Evolutionary conservation across 2,888 invertebrate species (phyloP).

Genomic region (Cerastis rubricosa): DNA sequence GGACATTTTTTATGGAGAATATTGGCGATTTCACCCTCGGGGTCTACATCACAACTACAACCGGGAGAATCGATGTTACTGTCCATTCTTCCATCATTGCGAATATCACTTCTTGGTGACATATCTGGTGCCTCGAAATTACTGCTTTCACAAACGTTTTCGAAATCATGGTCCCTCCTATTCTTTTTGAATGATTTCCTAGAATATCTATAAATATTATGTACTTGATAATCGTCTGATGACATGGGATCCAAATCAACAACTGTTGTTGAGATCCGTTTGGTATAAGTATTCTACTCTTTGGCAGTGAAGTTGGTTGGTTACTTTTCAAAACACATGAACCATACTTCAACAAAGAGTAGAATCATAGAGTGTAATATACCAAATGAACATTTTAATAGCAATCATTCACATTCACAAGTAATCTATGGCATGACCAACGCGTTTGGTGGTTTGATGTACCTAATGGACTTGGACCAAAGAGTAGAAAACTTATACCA

Average conservation of each 20-base stretch:
- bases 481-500: too few relatives aligned
- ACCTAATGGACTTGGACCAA: too few relatives aligned
- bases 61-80: conserved; percentile 54
- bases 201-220: conserved; percentile 82
- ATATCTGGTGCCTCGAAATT: conserved; percentile 69
- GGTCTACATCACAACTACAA: conserved; percentile 81
- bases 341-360: too few relatives aligned
- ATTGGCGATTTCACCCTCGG: conserved; percentile 81
- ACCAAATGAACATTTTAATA: too few relatives aligned
- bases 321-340: too few relatives aligned
- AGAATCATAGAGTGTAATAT: too few relatives aligned
- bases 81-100: conserved; percentile 63
- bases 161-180: conserved; percentile 67
- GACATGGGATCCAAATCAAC: conserved; percentile 71
- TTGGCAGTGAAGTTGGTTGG: neutral
- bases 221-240: conserved; percentile 82
- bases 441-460: too few relatives aligned
- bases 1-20: conserved; percentile 87
- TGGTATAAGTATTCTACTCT: neutral
- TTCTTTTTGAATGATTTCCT: conserved; percentile 83
- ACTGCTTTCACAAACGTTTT: conserved; percentile 72
- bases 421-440: too few relatives aligned
- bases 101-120: conserved; percentile 74
- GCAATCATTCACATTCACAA: too few relatives aligned
- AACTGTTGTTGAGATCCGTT: conserved; percentile 28